Base-by-base conservation (phyloP, 2,113 vertebrate species). In the Theristicus caerulescens region DNA sequence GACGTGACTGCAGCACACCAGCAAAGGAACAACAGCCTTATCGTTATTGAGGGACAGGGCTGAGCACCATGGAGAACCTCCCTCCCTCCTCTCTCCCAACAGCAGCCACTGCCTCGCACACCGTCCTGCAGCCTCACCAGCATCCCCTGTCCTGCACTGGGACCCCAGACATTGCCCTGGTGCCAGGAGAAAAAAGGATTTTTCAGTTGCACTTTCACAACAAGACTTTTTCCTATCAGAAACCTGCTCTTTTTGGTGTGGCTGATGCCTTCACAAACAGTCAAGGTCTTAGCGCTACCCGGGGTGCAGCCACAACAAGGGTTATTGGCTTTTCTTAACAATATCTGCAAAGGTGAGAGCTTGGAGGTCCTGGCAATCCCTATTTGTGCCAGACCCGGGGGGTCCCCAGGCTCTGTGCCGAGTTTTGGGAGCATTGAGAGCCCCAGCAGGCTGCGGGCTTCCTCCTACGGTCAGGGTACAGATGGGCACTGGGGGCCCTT, bases 381-480 rank as follows among this genome's bases (percentile, higher is more conserved):
- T 20, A 4, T 16, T 25, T 10, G 46, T 38, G 31, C 31, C 52
- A 62, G 21, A 42, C 6, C 25, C 15, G 19, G 13, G 32, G 15
- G 5, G 3, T 13, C 5, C 26, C 10, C 42, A 16, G 12, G 26
- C 16, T 59, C n/a, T 34, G 20, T 19, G 38, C 38, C 78, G 58
- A 61, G 27, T 31, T 66, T 34, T 18, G 36, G 84, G 81, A 31
- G 11, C 40, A 27, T 2, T 9, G 52, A 64, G 64, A 77, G n/a
- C 22, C 32, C 47, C 34, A 36, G n/a, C 14, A 26, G 34, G 21
- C 20, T 51, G 40, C 2, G 3, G 11, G 38, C 32, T 51, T 26
- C n/a, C n/a, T 36, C 36, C 20, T 20, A 1, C 0, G 1, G 20
- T 19, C 25, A 57, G 21, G n/a, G 29, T 20, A 17, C 32, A 47